Evolutionary conservation across 2,888 invertebrate species (phyloP), one percentile per base, ranked within the genome.

Genomic region (Lasioglossum calceatum): DNA sequence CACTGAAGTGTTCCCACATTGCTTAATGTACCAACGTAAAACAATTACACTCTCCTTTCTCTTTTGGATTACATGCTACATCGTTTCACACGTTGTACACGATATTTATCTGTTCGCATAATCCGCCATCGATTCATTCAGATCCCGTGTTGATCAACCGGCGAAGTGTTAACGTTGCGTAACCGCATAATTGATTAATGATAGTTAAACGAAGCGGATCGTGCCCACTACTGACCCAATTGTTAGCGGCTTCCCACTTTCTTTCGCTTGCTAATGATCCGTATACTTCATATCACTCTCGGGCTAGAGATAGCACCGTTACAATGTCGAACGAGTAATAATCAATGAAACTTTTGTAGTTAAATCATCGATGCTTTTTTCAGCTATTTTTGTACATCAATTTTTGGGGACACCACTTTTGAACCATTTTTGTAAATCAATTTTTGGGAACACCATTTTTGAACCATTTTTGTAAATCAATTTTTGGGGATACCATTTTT

Each of bases 121-220:
- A 78, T 75, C 71, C 10, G 58, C 61, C 36, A 84, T 77, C 72
- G 39, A 39, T 44, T 44, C 32, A 81, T 76, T 27, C 61, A 32
- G 47, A 71, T 72, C 58, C 64, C 78, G 47, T 61, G 82, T 82
- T 85, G 76, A 86, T 85, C 86, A 73, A 42, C 32, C 67, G 50
- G n/a, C 77, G 77, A 81, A 44, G 77, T 14, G 76, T 14, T 39
- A 71, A 54, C 73, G 67, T 86, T 87, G 78, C 39, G 77, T 47
- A 86, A 87, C 19, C 78, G 82, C 61, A 82, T 87, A 88, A 88
- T 80, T 82, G 82, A 87, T 88, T 88, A 88, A 88, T 72, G 85
- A 83, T 77, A 80, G 39, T 71, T 61, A 79, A 83, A 83, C 81
- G 85, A 85, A 81, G 70, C 71, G 73, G 61, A 76, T 64, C 58